Base-by-base conservation (phyloP, 2,888 invertebrate genomes). In the Ophonus ardosiacus region DNA sequence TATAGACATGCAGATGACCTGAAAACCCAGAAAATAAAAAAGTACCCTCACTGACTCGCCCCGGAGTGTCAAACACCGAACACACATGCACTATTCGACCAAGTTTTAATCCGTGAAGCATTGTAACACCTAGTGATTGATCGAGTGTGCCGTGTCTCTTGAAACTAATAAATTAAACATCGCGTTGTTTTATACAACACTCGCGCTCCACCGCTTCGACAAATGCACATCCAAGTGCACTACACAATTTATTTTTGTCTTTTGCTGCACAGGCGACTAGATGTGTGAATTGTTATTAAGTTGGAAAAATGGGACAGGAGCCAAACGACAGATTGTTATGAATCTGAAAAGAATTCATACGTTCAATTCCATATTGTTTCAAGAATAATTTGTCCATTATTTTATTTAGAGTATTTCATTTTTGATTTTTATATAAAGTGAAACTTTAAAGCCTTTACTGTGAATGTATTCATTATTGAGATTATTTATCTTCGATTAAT, bases 131-230 rank as follows among this genome's bases (percentile, higher is more conserved):
- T 57, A 56, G 81, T 81, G 81, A 81, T 81, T 81, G 81, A 81
- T 81, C 81, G 81, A 81, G 68, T 68, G 81, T 31, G n/a, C 81
- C 51, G 38, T 81, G 81, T 81, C 81, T 68, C 81, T 68, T 68
- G 81, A 57, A 81, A 71, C 68, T 81, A 81, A 81, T 81, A 81
- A 81, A 81, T 81, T 81, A 81, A 81, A 81, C 81, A 81, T 81
- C 56, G 56, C 81, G 43, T 57, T 56, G 51, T 81, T 68, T 81
- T 68, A 68, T 81, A 65, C 81, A 81, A 57, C 78, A 57, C 78
- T 21, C 24, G 78, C 18, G 51, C 17, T 8, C 6, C n/a, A 38
- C 5, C 40, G 21, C 21, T 18, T 80, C 80, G 80, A 59, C 78
- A 78, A 76, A 76, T 71, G 71, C 38, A 71, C 43, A 38, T 71